These are phyloP conservation scores for Protobothrops flavoviridis DNA, from an alignment of 2,113 vertebrate genomes.

Conservation along the genomic window DNA sequence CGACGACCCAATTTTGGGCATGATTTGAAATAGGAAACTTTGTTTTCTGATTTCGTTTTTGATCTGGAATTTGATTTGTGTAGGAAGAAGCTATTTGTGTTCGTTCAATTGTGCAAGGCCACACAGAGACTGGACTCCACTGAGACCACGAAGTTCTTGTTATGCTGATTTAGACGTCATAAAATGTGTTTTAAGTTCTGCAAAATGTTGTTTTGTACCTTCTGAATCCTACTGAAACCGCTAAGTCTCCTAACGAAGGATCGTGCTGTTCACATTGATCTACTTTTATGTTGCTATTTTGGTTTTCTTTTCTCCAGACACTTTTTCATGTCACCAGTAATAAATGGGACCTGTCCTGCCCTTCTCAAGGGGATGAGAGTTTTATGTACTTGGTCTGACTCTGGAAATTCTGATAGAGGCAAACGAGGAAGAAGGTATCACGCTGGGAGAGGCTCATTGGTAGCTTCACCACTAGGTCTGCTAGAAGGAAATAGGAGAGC, in stretches of 20 bases:
- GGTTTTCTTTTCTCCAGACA: slow-evolving; percentile 52
- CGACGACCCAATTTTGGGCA: background rate
- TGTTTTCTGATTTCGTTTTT: background rate
- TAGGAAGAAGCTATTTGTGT: background rate
- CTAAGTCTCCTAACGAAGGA: slow-evolving; percentile 21
- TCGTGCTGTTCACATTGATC: slow-evolving; percentile 27
- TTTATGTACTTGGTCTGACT: slow-evolving; percentile 52
- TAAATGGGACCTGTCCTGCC: slow-evolving; percentile 44
- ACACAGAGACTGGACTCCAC: background rate
- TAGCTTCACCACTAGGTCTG: background rate
- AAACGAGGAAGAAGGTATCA: slow-evolving; percentile 26
- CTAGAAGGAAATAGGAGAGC: slow-evolving; percentile 15
- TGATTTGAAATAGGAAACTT: background rate
- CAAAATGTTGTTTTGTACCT: slow-evolving; percentile 21
- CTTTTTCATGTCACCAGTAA: slow-evolving; percentile 57
- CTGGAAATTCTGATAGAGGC: slow-evolving; percentile 35
- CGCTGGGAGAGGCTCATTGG: slow-evolving; percentile 13
- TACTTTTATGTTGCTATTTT: slow-evolving; percentile 59
- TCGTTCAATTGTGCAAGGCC: background rate
- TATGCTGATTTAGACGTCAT: slow-evolving; percentile 14
- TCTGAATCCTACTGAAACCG: slow-evolving; percentile 10
- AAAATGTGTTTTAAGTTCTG: slow-evolving; percentile 21
- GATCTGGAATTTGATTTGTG: background rate
- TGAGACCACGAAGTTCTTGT: background rate
- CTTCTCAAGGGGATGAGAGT: slow-evolving; percentile 43